Base-by-base conservation (phyloP, 2,888 invertebrate species). In the Eledona agricola region DNA sequence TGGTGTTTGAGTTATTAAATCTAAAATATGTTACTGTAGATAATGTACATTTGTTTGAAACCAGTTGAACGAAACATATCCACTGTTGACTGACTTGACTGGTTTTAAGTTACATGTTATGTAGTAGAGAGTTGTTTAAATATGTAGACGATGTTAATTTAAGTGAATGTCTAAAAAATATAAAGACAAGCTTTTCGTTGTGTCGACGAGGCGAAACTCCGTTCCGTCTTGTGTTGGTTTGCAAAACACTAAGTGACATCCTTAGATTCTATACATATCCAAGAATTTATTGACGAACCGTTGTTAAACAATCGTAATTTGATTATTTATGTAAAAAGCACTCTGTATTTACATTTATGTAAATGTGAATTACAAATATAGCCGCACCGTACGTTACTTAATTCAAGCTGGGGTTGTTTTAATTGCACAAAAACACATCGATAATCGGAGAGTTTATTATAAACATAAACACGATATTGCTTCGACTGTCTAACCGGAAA, bases 211-310 rank as follows among this genome's bases (percentile, higher is more conserved):
- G 29, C 17, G 47, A 28, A 47, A 37, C 37, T 17, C n/a, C 6
- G 28, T 47, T 47, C 37, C 37, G 37, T 40, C 32, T 40, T 50
- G 37, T 37, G 43, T 35, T 43, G 34, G 19, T 3, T 37, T 26
- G 11, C 10, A 9, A 45, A 49, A 51, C 42, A 43, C 60, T 55
- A 70, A 71, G 68, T 71, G 71, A 67, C 66, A 66, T 64, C 71
- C 72, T 72, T 72, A 72, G 72, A n/a, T n/a, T 65, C 66, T 62
- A 72, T 71, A 73, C 74, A 74, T 74, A 74, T 74, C 73, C 59
- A 50, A 58, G 51, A 40, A 38, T 31, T 29, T 42, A 64, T 58
- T 58, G 58, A 63, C 58, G 61, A 65, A 55, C 46, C 56, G 49
- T 61, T 63, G 59, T 62, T 60, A 42, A 52, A 52, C 49, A 52